Conservation (phyloP, 2,797 vertebrate species). For the Nyctibius grandis region DNA sequence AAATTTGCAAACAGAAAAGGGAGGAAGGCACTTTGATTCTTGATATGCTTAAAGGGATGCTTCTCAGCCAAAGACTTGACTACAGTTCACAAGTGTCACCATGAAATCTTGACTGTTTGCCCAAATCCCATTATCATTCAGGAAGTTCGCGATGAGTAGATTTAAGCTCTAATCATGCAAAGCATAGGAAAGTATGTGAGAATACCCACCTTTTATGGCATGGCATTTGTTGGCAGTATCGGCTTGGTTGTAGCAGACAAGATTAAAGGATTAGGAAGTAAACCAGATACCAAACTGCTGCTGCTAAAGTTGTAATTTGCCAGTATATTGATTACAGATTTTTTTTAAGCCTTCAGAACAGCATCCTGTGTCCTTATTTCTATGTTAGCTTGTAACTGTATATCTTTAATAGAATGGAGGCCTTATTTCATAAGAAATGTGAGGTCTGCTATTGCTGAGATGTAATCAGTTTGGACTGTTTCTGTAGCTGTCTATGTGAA, state of each 20-base stretch:
- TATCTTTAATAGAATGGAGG: neutral
- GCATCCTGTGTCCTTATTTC: neutral
- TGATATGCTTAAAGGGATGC: neutral
- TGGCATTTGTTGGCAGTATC: conserved; percentile 8
- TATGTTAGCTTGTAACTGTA: neutral
- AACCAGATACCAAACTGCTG: conserved; percentile 9
- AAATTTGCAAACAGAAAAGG: neutral
- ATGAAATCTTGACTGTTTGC: conserved; percentile 17
- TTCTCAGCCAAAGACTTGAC: neutral
- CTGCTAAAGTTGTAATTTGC: neutral
- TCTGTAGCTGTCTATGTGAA: neutral
- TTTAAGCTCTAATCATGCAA: conserved; percentile 28
- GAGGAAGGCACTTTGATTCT: neutral
- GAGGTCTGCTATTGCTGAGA: neutral
- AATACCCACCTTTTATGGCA: conserved; percentile 39
- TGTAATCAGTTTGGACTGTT: neutral
- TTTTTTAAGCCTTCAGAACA: neutral
- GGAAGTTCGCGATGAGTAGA: conserved; percentile 4
- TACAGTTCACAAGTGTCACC: neutral
- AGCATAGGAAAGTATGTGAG: conserved; percentile 27
- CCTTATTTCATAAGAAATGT: neutral
- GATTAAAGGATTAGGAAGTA: conserved; percentile 47
- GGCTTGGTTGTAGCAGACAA: neutral
- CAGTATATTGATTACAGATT: conserved; percentile 29
- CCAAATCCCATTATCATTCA: conserved; percentile 11